Conservation (phyloP, 1,140 invertebrate genomes). For the Drosophila tropicalis region DNA sequence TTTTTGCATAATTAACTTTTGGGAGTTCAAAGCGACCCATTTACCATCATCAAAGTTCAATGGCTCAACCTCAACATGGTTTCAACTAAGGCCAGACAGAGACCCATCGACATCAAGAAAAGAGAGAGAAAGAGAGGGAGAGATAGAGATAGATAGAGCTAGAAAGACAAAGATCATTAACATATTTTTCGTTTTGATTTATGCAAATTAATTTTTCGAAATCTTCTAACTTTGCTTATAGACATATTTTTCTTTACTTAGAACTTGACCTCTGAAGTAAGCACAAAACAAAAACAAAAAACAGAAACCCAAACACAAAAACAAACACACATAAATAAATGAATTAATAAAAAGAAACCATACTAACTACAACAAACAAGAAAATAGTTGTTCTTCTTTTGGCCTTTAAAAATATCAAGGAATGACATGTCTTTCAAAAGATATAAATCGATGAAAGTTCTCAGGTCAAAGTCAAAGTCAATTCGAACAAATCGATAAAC, state of each 20-base stretch:
- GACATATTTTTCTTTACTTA: neutral
- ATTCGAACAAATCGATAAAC: too few relatives aligned
- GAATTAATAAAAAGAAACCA: too few relatives aligned
- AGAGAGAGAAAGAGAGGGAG: neutral
- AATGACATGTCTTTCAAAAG: too few relatives aligned
- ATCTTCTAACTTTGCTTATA: neutral
- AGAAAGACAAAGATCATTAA: constrained; percentile 8
- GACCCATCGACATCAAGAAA: constrained; percentile 13
- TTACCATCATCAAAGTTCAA: constrained; percentile 48
- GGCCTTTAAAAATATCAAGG: too few relatives aligned
- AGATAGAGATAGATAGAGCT: neutral
- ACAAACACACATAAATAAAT: too few relatives aligned
- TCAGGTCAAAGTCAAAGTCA: too few relatives aligned
- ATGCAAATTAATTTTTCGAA: constrained; percentile 7
- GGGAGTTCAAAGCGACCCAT: constrained; percentile 53
- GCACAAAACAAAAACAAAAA: neutral
- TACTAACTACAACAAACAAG: too few relatives aligned
- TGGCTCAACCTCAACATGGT: constrained; percentile 38
- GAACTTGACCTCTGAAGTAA: constrained; percentile 6
- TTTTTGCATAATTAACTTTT: constrained; percentile 57
- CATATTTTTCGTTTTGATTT: constrained; percentile 7
- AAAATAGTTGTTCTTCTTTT: too few relatives aligned
- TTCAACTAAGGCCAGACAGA: constrained; percentile 21
- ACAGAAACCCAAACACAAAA: neutral
- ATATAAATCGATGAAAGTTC: too few relatives aligned